Evolutionary conservation across 2,797 vertebrate species (phyloP).

Genomic region (Girardinus metallicus): DNA sequence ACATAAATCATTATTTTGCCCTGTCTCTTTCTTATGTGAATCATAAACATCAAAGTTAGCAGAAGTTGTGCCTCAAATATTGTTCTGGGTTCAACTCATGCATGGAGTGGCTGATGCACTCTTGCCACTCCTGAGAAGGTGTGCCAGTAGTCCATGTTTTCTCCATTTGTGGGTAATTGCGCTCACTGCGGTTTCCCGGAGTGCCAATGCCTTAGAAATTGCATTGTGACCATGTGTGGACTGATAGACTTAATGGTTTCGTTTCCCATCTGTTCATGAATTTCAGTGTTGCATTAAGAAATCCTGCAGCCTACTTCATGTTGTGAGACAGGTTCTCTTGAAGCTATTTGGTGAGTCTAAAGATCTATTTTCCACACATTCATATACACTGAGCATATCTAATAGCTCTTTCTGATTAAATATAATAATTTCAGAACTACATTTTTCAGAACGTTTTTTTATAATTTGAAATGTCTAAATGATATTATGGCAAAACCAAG

Average conservation of each 20-base stretch:
- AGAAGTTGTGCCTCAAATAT: neutral
- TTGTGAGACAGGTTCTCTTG: neutral
- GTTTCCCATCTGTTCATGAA: neutral
- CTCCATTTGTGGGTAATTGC: constrained; percentile 6
- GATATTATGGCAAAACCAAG: neutral
- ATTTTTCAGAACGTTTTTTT: neutral
- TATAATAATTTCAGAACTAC: neutral
- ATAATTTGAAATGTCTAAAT: neutral
- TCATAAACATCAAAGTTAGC: neutral
- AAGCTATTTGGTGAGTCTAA: neutral
- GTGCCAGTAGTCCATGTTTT: neutral
- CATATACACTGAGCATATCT: neutral
- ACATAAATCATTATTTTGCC: neutral
- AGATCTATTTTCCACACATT: neutral
- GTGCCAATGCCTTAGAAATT: neutral
- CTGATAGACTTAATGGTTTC: neutral
- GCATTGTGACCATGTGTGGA: neutral
- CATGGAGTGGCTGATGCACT: too few species aligned
- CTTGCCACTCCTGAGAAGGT: neutral
- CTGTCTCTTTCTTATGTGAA: neutral
- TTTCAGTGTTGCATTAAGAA: constrained; percentile 2
- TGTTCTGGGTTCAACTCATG: neutral
- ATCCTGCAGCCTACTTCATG: neutral
- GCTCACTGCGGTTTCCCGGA: neutral
- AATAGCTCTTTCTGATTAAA: neutral